phyloP scores from a whole-genome alignment of 2,113 vertebrate species.

The Oncorhynchus nerka region DNA sequence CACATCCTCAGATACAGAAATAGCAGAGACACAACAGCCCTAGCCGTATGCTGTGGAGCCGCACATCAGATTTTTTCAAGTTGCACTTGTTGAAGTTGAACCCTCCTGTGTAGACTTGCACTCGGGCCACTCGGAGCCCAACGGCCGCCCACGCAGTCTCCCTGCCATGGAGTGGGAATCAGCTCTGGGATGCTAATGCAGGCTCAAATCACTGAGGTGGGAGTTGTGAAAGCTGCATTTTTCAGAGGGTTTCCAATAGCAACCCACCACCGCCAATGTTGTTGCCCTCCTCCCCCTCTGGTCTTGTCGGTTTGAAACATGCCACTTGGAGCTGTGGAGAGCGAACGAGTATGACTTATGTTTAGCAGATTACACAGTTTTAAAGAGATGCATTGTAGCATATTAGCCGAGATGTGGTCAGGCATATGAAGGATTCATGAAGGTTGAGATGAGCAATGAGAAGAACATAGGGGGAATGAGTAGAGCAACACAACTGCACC shows the following conservation, averaged over 20 bases:
- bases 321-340: background rate
- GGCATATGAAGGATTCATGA: no score
- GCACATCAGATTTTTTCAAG: background rate
- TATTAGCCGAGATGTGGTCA: no score
- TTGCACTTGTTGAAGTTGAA: conserved; percentile 19
- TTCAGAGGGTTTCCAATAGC: conserved; percentile 49
- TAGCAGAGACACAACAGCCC: background rate
- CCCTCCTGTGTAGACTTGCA: conserved; percentile 28
- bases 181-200: conserved; percentile 14
- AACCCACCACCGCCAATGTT: conserved; percentile 22
- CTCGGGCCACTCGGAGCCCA: conserved; percentile 41
- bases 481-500: background rate
- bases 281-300: background rate
- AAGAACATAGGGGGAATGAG: background rate
- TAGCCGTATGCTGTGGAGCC: background rate
- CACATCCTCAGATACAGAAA: background rate
- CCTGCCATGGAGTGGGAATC: conserved; percentile 33
- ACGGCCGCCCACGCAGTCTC: conserved; percentile 39
- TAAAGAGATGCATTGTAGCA: no score
- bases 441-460: background rate
- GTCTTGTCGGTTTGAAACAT: background rate
- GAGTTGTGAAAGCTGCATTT: conserved; percentile 50
- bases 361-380: background rate
- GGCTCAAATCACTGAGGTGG: conserved; percentile 29
- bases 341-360: background rate